Percentiles rank a stretch among this genome's conserved stretches.
Evolutionary conservation across 2,797 vertebrate species (phyloP).

Genomic region (Amphiprion clarkii): DNA sequence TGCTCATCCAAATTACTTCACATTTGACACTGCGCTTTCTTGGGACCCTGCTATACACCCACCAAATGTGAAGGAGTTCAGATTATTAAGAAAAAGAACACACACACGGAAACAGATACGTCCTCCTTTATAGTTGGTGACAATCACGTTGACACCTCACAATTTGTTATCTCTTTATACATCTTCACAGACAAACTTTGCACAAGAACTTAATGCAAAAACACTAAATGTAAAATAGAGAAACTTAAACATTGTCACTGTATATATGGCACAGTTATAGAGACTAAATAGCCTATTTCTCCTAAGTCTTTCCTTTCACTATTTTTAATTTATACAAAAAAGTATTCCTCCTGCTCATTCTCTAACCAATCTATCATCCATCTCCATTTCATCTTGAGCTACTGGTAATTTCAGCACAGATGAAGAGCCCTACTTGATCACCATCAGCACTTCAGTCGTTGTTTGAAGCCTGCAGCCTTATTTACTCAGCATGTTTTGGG

Average conservation of each 20-base stretch:
- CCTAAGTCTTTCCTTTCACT: neutral
- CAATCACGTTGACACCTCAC: neutral
- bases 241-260: too few species aligned
- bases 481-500: conserved; percentile 47
- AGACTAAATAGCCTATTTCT: too few species aligned
- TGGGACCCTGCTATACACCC: too few species aligned
- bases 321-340: conserved; percentile 12
- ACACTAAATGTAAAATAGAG: too few species aligned
- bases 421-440: conserved; percentile 17
- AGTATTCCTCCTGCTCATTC: neutral
- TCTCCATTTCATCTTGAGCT: conserved; percentile 10
- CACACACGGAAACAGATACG: too few species aligned
- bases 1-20: too few species aligned
- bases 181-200: neutral
- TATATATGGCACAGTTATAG: too few species aligned
- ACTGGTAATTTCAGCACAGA: conserved; percentile 15
- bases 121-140: neutral
- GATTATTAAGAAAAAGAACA: too few species aligned
- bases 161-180: neutral
- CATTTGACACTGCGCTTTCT: too few species aligned
- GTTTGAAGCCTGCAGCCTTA: conserved; percentile 38
- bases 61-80: too few species aligned
- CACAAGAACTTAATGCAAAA: neutral
- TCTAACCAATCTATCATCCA: neutral
- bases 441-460: conserved; percentile 3